A percentile compares a stretch with the other conserved stretches of the same genome.
These are phyloP conservation scores for Todiramphus saurophagus DNA, from an alignment of 2,113 vertebrate genomes.

Conservation along the genomic window DNA sequence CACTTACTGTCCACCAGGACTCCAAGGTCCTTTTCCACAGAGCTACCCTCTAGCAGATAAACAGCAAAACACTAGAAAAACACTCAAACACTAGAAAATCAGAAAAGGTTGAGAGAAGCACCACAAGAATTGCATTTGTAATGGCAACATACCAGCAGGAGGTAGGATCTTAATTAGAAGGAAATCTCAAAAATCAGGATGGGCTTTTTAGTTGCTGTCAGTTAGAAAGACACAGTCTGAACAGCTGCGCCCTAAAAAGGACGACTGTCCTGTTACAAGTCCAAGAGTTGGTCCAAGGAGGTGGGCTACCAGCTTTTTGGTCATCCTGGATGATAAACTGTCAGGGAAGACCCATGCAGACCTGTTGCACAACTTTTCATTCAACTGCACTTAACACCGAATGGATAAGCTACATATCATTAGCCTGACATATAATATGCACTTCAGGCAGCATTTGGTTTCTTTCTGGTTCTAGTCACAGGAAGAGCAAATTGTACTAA, in stretches of 20 bases:
- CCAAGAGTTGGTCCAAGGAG: neutral
- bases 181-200: neutral
- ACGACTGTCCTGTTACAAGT: neutral
- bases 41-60: too few species aligned
- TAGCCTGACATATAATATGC: neutral
- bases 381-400: neutral
- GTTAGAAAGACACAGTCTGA: neutral
- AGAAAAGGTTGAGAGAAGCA: neutral
- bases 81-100: neutral
- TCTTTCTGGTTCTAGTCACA: neutral
- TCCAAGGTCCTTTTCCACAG: too few species aligned
- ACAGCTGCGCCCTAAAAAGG: neutral
- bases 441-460: neutral
- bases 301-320: neutral
- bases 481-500: neutral
- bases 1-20: too few species aligned
- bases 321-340: neutral
- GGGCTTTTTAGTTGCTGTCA: neutral
- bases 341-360: neutral
- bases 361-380: neutral
- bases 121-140: fast-evolving
- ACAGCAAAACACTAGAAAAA: too few species aligned
- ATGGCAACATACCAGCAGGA: neutral
- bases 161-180: neutral
- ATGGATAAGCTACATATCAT: neutral